Percentiles rank a stretch among this genome's conserved stretches.
phyloP scores from a whole-genome alignment of 2,113 vertebrate species.

The Casuarius casuarius region DNA sequence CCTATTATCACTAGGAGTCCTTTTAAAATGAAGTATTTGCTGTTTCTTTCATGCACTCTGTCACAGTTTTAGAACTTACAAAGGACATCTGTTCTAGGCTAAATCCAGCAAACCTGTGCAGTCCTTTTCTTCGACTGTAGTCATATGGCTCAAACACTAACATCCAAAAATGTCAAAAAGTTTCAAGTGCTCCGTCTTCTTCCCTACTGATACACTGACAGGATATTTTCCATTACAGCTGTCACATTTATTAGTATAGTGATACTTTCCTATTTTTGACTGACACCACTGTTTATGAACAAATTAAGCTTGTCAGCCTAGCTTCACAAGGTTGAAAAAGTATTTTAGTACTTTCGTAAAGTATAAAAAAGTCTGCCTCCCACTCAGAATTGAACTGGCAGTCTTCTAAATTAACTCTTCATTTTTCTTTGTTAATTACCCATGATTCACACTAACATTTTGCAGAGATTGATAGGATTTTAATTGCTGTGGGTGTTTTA shows the following conservation, averaged over 20 bases:
- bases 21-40: neutral
- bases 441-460: neutral
- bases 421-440: constrained; percentile 9
- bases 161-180: neutral
- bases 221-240: neutral
- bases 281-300: neutral
- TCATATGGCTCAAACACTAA: fast-evolving
- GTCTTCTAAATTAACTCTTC: constrained; percentile 1
- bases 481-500: constrained; percentile 33
- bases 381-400: neutral
- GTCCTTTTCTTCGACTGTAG: neutral
- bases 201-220: neutral
- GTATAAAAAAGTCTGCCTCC: constrained; percentile 2
- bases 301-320: neutral
- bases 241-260: neutral
- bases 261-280: neutral
- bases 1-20: neutral
- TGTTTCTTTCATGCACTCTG: neutral
- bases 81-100: neutral
- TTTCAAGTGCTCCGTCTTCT: neutral
- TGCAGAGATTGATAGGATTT: neutral
- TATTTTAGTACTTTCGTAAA: neutral
- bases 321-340: neutral
- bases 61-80: neutral
- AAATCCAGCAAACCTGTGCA: neutral